Base-by-base conservation (phyloP, 2,113 vertebrate genomes). In the Plectropomus leopardus region DNA sequence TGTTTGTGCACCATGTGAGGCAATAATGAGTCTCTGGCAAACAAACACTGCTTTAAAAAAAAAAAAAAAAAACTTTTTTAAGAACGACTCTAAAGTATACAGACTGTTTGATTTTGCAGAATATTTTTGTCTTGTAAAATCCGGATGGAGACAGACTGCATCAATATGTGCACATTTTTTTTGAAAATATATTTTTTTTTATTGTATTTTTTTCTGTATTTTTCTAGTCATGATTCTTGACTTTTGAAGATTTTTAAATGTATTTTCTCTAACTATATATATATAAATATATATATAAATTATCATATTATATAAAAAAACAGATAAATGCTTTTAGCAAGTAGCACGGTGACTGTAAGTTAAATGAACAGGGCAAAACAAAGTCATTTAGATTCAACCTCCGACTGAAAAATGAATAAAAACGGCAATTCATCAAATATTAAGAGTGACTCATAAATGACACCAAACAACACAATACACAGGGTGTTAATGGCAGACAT, bases 1-100 rank as follows among this genome's bases (percentile, higher is more conserved):
- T 61, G 47, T 64, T 64, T 47, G 40, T 11, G 61, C 16, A 64
- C 28, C 61, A 64, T 64, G 40, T 65, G 40, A 47, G 42, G 8
- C 28, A 47, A 6, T 16, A 17, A 28, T 44, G 42, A 30, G 24
- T 47, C 15, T 26, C 5, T 44, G 60, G 3, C n/a, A 17, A 63
- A 63, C n/a, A 61, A 30, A 10, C 1, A 7, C 4, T 55, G 53
- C 53, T 17, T 28, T 16, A 17, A 2, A 16, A 54, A 26, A 28
- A 2, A 16, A 54, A 26, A 28, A 17, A 10, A 40, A 40, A 40
- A 40, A 40, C 53, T 32, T 30, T 58, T 19, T 9, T 9, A 30
- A 28, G 16, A 4, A 55, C 30, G 13, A 55, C 26, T 28, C 17
- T 8, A 5, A 53, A 53, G 24, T 14, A 24, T 11, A 53, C 13